A percentile compares a stretch with the other conserved stretches of the same genome.
Conservation (phyloP, 2,797 vertebrate genomes). For the Sebastes nivosus region DNA sequence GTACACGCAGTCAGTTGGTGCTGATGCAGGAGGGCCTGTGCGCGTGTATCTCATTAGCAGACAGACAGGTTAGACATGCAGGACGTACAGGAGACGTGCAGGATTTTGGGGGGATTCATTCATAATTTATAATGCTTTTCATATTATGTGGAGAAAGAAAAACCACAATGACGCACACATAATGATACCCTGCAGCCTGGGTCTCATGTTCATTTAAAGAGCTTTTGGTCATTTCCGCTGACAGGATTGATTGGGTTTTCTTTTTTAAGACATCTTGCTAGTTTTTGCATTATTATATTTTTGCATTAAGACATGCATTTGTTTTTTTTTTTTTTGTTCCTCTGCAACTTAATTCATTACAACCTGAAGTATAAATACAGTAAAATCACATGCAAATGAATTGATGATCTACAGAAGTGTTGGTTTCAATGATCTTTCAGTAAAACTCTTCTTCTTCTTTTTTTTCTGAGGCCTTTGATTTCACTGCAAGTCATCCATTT, state of each 20-base stretch:
- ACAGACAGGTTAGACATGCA: background rate
- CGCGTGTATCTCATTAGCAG: slow-evolving; percentile 40
- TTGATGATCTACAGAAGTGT: background rate
- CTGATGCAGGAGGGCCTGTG: slow-evolving; percentile 47
- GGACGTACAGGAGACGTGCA: slow-evolving; percentile 21
- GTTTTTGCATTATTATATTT: background rate
- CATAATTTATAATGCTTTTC: slow-evolving; percentile 1
- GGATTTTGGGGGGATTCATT: background rate
- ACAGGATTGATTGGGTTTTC: background rate
- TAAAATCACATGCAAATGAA: background rate
- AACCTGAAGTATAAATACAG: background rate
- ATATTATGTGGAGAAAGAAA: background rate
- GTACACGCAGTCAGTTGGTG: background rate
- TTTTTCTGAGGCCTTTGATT: background rate
- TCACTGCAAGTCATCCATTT: background rate
- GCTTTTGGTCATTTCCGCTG: background rate
- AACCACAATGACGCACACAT: background rate
- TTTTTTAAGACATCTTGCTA: background rate
- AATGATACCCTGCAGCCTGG: background rate
- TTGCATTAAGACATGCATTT: background rate
- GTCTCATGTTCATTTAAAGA: background rate
- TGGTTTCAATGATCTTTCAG: background rate
- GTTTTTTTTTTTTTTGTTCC: fast-evolving
- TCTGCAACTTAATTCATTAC: background rate
- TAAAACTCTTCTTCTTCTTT: background rate